A percentile compares a stretch with the other conserved stretches of the same genome.
Conservation (phyloP, 2,113 vertebrate species). For the Brachyhypopomus occidentalis region DNA sequence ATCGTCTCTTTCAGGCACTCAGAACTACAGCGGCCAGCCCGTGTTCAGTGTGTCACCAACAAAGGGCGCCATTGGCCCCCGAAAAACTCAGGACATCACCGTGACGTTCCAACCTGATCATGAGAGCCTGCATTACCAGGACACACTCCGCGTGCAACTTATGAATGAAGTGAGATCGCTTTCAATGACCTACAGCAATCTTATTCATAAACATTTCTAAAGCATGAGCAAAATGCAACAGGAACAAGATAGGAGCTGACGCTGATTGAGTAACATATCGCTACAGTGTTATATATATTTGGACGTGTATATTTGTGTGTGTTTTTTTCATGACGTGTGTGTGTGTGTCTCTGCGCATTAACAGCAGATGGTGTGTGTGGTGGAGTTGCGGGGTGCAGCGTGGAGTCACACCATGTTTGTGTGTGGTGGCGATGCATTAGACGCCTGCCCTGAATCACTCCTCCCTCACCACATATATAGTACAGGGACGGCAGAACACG, state of each 20-base stretch:
- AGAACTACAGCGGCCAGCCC: conserved; percentile 82
- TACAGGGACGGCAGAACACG: neutral
- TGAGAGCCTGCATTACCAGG: conserved; percentile 80
- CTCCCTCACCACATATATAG: conserved; percentile 54
- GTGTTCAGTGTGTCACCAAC: conserved; percentile 82
- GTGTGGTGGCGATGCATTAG: conserved; percentile 77
- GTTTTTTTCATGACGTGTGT: neutral
- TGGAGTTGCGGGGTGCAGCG: conserved; percentile 81
- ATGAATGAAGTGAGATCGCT: conserved; percentile 77
- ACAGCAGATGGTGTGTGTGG: conserved; percentile 75
- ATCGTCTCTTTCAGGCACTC: conserved; percentile 73
- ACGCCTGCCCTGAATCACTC: conserved; percentile 78
- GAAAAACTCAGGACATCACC: conserved; percentile 73
- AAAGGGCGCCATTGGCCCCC: conserved; percentile 77
- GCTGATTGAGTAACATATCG: neutral
- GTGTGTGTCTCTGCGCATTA: neutral
- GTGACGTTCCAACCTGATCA: conserved; percentile 91
- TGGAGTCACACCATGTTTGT: conserved; percentile 79
- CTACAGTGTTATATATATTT: neutral
- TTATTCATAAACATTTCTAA: neutral
- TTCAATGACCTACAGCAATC: neutral
- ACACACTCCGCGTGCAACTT: conserved; percentile 81
- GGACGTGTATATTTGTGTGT: neutral
- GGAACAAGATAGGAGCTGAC: neutral
- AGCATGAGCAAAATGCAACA: neutral